phyloP scores from a whole-genome alignment of 2,113 vertebrate genomes.

The Dicentrarchus labrax region DNA sequence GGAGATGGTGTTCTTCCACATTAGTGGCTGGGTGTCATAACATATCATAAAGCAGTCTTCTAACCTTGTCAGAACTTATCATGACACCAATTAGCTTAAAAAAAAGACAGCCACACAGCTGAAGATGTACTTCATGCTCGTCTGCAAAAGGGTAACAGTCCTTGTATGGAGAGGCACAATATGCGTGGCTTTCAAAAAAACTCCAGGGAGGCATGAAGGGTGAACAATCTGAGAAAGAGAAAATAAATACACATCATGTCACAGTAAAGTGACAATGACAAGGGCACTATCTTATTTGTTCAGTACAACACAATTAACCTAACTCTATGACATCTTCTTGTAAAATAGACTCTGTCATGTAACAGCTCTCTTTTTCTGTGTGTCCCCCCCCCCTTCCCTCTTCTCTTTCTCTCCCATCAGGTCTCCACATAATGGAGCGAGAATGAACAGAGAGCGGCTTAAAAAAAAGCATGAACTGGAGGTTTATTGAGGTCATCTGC shows the following conservation, averaged over 20 bases:
- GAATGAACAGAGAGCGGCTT: slow-evolving; percentile 99
- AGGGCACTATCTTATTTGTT: slow-evolving; percentile 72
- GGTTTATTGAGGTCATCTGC: slow-evolving; percentile 99
- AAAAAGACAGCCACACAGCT: slow-evolving; percentile 56
- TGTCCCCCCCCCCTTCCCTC: slow-evolving; percentile 18
- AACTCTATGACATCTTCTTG: slow-evolving; percentile 65
- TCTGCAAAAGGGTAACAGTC: slow-evolving; percentile 71
- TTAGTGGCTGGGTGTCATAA: slow-evolving; percentile 75
- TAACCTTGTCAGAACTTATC: slow-evolving; percentile 82
- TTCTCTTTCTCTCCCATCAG: slow-evolving; percentile 78
- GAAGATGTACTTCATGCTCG: slow-evolving; percentile 58
- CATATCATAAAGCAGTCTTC: slow-evolving; percentile 74
- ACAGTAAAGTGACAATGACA: slow-evolving; percentile 63
- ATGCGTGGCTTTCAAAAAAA: slow-evolving; percentile 49
- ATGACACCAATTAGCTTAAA: slow-evolving; percentile 78
- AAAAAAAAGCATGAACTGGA: slow-evolving; percentile 99
- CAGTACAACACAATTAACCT: slow-evolving; percentile 72
- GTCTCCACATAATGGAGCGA: slow-evolving; percentile 99
- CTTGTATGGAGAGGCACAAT: slow-evolving; percentile 43
- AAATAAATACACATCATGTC: slow-evolving; percentile 64
- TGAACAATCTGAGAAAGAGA: slow-evolving; percentile 31
- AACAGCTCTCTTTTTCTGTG: slow-evolving; percentile 65
- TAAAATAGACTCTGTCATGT: slow-evolving; percentile 74
- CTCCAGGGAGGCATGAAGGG: slow-evolving; percentile 34
- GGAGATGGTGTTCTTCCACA: slow-evolving; percentile 59